A percentile compares a stretch with the other conserved stretches of the same genome.
Conservation (phyloP, 1,140 invertebrate species). For the Manduca sexta region DNA sequence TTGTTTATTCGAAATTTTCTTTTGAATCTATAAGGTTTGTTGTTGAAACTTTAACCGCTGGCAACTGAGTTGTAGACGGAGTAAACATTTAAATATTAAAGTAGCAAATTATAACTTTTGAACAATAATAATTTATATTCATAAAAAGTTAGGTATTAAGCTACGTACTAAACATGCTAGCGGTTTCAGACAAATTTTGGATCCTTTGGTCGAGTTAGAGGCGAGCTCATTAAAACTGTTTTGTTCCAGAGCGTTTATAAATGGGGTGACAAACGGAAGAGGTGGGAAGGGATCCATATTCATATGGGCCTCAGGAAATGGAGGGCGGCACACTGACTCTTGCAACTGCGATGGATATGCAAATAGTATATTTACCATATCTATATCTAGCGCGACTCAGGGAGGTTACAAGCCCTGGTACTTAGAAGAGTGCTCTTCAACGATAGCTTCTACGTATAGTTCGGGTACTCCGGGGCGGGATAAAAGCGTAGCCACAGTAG, state of each 20-base stretch:
- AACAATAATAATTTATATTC: too few species aligned
- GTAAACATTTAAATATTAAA: too few species aligned
- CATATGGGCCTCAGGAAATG: conserved; percentile 99
- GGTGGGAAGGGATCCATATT: conserved; percentile 97
- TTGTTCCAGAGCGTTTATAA: conserved; percentile 87
- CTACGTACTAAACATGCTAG: too few species aligned
- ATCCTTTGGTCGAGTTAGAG: conserved; percentile 23
- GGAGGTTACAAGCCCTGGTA: conserved; percentile 98
- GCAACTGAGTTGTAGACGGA: too few species aligned
- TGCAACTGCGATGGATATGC: conserved; percentile 99
- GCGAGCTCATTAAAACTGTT: conserved; percentile 50
- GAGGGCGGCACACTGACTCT: conserved; percentile 94
- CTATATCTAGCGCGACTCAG: conserved; percentile 96
- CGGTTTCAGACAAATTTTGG: too few species aligned
- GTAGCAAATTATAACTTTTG: too few species aligned
- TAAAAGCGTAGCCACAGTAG: conserved; percentile 94
- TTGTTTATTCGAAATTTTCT: not conserved
- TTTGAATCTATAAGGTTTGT: not conserved
- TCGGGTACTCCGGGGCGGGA: conserved; percentile 94
- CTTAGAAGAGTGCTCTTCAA: conserved; percentile 96
- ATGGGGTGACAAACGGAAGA: conserved; percentile 94
- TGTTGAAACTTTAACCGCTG: too few species aligned
- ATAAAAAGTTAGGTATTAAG: too few species aligned
- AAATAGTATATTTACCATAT: conserved; percentile 97
- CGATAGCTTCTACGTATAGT: conserved; percentile 95